Base-by-base conservation (phyloP, 2,113 vertebrate genomes). In the Pardalotus punctatus region DNA sequence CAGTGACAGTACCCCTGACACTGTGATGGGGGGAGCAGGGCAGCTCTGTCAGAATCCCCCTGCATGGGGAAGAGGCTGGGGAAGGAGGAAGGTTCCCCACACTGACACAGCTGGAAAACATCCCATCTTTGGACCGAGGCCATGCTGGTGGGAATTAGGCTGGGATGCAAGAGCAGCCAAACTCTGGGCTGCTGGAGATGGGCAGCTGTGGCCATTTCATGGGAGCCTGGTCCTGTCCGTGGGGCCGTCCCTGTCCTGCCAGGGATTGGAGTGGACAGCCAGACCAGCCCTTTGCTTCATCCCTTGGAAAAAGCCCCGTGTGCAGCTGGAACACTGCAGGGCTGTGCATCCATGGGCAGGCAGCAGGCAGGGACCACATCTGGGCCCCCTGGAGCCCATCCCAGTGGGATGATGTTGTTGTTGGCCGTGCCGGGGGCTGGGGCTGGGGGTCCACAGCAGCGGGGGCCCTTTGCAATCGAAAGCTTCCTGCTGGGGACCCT, bases 401-500 rank as follows among this genome's bases (percentile, higher is more conserved):
- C 51, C 19, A 2, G 31, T 12, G 12, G n/a, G 82, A 25, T 38
- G 62, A 16, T 94, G 93, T 90, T 96, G 92, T 88, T 97, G 73
- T 97, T 97, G 96, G 83, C 93, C 3, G 0, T 38, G 91, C 29
- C 8, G 82, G 20, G 43, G 93, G 79, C 70, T 69, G 82, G 64
- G 84, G 80, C 58, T 56, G 64, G 50, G 92, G 89, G 85, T 81
- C 88, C 70, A 25, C 2, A 21, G 80, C 45, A 88, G 79, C 8
- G 36, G 69, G 91, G 42, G 33, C 79, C 65, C 82, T 81, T 81
- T 38, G 88, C 96, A 95, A 95, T 81, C 83, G 70, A 82, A 92
- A 74, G 93, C 94, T 95, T 97, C 97, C 97, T 97, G 94, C 53
- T 40, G 97, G 97, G 96, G 95, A 91, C 86, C 95, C 86, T 97